phyloP scores from a whole-genome alignment of 1,140 invertebrate species.

The Lycorma delicatula region DNA sequence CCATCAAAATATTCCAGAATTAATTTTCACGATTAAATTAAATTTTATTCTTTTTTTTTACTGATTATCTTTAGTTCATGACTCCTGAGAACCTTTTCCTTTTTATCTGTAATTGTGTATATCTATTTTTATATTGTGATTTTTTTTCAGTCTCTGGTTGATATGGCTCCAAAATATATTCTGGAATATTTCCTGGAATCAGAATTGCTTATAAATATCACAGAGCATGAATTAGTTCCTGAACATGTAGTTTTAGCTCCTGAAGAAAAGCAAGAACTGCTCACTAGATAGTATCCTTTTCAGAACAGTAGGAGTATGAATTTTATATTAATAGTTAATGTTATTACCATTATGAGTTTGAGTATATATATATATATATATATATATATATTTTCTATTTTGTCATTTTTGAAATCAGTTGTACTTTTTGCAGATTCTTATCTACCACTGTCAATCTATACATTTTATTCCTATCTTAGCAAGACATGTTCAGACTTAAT shows the following conservation, averaged over 20 bases:
- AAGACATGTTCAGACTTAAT: no score
- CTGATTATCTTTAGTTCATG: neutral
- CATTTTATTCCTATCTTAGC: no score
- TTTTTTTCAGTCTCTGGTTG: slow-evolving; percentile 67
- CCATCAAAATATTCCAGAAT: neutral
- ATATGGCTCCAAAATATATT: slow-evolving; percentile 99
- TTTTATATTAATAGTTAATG: no score
- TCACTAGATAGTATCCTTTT: slow-evolving; percentile 82
- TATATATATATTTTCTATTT: no score
- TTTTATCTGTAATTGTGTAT: neutral
- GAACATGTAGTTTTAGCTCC: slow-evolving; percentile 97
- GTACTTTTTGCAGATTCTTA: no score
- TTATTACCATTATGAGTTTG: no score
- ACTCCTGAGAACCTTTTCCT: neutral
- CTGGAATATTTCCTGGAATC: slow-evolving; percentile 98
- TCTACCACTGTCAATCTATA: no score
- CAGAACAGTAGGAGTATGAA: no score
- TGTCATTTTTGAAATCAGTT: no score
- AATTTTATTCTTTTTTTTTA: no score
- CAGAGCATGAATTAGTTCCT: slow-evolving; percentile 97
- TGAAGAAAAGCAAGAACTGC: slow-evolving; percentile 93
- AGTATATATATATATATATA: no score
- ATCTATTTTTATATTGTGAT: neutral
- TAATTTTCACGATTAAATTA: no score
- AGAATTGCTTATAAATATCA: slow-evolving; percentile 97